Conservation (phyloP, 1,140 invertebrate species). For the Penaeus indicus region DNA sequence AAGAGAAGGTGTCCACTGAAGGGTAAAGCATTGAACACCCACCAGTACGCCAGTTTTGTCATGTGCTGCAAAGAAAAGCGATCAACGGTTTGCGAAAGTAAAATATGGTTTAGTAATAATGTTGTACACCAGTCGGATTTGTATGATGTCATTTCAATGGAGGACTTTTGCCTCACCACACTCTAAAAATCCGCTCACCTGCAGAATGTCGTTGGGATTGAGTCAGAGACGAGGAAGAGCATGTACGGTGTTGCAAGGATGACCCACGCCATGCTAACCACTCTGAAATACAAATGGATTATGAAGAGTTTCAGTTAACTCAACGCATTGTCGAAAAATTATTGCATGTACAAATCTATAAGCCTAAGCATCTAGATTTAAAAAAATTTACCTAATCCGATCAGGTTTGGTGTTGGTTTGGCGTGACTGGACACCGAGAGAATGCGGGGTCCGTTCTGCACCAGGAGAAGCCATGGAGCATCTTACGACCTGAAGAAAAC, state of each 20-base stretch:
- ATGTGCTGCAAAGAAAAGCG: slow-evolving; percentile 25
- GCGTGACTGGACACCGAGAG: background rate
- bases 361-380: background rate
- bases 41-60: slow-evolving; percentile 45
- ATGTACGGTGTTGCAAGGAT: slow-evolving; percentile 54
- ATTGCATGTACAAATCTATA: background rate
- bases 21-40: slow-evolving; percentile 59
- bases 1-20: slow-evolving; percentile 57
- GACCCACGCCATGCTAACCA: slow-evolving; percentile 47
- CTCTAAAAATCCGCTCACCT: slow-evolving; percentile 21
- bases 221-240: slow-evolving; percentile 38
- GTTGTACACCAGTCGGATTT: background rate
- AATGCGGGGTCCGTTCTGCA: slow-evolving; percentile 11
- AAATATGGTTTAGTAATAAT: background rate
- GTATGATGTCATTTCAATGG: background rate
- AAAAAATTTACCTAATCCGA: slow-evolving; percentile 33
- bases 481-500: background rate
- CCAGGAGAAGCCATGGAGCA: slow-evolving; percentile 49
- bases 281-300: slow-evolving; percentile 35
- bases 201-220: slow-evolving; percentile 41
- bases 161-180: background rate
- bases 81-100: background rate
- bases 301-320: background rate
- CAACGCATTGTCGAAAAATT: no score
- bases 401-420: slow-evolving; percentile 39